Evolutionary conservation across 2,113 vertebrate genomes (phyloP).

Genomic region (Ascaphus truei): DNA sequence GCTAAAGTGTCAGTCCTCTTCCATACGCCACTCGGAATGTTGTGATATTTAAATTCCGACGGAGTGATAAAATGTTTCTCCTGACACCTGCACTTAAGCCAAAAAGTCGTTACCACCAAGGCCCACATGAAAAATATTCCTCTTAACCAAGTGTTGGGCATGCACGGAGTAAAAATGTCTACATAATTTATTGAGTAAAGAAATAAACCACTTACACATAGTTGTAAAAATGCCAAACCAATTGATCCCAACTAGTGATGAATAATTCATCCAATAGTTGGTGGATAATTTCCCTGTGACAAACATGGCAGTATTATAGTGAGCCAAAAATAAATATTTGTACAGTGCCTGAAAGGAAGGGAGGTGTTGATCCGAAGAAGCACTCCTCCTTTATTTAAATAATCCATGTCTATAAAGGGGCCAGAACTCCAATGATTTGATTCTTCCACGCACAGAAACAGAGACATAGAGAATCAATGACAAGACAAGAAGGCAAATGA

Average conservation of each 20-base stretch:
- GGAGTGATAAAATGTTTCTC: background rate
- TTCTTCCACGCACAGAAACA: background rate
- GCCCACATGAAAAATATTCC: background rate
- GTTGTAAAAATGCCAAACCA: conserved; percentile 9
- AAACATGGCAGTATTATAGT: background rate
- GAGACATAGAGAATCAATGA: background rate
- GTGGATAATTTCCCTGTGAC: conserved; percentile 3
- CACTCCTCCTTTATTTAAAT: background rate
- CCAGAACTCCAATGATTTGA: background rate
- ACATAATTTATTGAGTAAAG: conserved; percentile 1
- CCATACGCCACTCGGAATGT: background rate
- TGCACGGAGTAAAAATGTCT: conserved; percentile 4
- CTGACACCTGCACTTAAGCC: conserved; percentile 3
- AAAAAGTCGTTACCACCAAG: conserved; percentile 4
- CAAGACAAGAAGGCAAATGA: background rate
- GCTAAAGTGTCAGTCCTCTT: background rate
- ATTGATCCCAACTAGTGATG: conserved; percentile 24
- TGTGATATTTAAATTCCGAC: background rate
- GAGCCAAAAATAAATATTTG: background rate
- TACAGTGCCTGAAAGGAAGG: too few relatives aligned
- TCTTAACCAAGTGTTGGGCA: conserved; percentile 9
- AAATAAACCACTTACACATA: conserved; percentile 5
- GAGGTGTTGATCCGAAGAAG: background rate
- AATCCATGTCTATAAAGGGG: background rate
- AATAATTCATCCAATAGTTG: conserved; percentile 24